Conservation (phyloP, 1,140 invertebrate genomes). For the Papilio aristodemus region DNA sequence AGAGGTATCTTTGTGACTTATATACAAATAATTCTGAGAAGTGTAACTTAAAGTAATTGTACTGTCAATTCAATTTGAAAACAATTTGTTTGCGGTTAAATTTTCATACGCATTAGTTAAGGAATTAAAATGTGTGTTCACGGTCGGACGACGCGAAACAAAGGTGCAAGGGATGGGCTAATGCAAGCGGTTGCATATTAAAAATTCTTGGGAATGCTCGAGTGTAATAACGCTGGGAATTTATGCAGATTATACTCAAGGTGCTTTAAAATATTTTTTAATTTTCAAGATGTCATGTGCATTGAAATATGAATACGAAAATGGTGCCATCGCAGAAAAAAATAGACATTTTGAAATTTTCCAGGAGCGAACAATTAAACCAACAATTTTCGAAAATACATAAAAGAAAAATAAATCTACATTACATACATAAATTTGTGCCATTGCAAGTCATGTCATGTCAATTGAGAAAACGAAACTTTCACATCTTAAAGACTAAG, state of each 20-base stretch:
- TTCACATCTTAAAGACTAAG: neutral
- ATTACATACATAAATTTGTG: no score
- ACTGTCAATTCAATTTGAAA: neutral
- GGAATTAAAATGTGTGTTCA: neutral
- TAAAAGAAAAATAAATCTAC: no score
- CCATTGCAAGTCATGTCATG: no score
- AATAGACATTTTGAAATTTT: no score
- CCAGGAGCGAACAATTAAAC: no score
- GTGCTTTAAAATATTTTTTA: constrained; percentile 17
- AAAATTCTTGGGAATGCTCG: constrained; percentile 17
- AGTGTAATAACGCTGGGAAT: constrained; percentile 14
- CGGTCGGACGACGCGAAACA: constrained; percentile 1
- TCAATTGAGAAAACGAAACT: neutral
- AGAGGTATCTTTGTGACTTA: no score
- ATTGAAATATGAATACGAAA: neutral
- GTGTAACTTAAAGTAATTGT: no score
- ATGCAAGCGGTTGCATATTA: constrained; percentile 9
- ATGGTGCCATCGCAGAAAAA: neutral
- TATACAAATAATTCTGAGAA: no score
- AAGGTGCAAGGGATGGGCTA: neutral
- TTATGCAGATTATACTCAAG: constrained; percentile 9
- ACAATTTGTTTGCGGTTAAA: neutral
- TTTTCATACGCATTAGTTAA: neutral
- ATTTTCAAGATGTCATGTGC: neutral
- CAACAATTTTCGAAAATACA: no score